A percentile compares a stretch with the other conserved stretches of the same genome.
Conservation (phyloP, 2,797 vertebrate species). For the Chiroxiphia lanceolata region DNA sequence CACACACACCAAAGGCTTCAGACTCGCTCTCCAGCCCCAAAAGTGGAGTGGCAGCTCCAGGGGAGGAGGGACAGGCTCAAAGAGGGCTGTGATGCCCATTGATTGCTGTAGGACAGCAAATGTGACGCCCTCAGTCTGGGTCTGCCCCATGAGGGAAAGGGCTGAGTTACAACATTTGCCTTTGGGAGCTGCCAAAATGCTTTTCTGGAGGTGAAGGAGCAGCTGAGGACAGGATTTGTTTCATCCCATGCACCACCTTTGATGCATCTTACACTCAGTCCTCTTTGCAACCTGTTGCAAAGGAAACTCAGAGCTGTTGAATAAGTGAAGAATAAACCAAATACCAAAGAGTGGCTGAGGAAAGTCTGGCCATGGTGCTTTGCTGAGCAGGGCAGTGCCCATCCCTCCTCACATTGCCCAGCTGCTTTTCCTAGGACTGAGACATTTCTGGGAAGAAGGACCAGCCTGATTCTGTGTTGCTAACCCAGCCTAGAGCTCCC, state of each 20-base stretch:
- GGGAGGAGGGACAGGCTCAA: not conserved
- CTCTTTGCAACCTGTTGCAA: not conserved
- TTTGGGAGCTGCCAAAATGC: not conserved
- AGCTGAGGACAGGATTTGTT: not conserved
- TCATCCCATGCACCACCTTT: not conserved
- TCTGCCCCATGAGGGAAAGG: not conserved
- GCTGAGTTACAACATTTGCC: not conserved
- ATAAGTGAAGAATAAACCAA: accelerated
- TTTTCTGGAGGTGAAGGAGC: not conserved
- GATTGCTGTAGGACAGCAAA: not conserved
- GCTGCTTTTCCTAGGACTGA: not conserved
- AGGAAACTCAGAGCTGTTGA: not conserved
- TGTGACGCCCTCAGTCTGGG: not conserved
- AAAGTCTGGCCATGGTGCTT: not conserved
- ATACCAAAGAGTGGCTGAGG: not conserved
- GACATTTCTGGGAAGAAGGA: not conserved
- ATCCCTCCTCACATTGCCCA: not conserved
- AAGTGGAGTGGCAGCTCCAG: not conserved
- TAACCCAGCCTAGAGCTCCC: not conserved
- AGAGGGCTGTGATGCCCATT: not conserved
- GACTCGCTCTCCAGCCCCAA: not conserved
- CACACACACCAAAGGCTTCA: not conserved
- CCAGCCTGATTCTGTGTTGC: not conserved
- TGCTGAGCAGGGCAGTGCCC: not conserved
- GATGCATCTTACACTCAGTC: not conserved